Evolutionary conservation across 2,888 invertebrate genomes (phyloP).

Genomic region (Operophtera brumata): DNA sequence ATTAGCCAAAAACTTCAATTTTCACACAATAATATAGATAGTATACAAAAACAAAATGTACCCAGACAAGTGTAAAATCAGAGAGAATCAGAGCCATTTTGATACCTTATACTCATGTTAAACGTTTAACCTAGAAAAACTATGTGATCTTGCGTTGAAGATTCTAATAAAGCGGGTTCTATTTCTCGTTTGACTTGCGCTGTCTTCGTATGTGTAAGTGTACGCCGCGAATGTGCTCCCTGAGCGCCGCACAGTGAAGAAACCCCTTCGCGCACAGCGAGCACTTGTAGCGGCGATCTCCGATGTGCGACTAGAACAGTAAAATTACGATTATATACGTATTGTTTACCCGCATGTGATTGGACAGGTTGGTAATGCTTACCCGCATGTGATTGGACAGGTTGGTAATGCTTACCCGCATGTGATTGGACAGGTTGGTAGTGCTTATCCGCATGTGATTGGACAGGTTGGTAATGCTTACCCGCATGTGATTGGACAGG

Average conservation of each 20-base stretch:
- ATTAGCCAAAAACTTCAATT: no score
- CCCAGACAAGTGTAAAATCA: no score
- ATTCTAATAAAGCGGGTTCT: no score
- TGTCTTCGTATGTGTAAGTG: slow-evolving; percentile 18
- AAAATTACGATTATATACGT: no score
- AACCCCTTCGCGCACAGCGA: slow-evolving; percentile 27
- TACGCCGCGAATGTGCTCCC: slow-evolving; percentile 23
- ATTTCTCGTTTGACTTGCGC: background rate
- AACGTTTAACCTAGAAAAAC: no score
- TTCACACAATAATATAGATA: no score
- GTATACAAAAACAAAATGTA: no score
- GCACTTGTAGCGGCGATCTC: slow-evolving; percentile 31
- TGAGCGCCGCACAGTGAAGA: slow-evolving; percentile 23
- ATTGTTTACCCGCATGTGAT: background rate
- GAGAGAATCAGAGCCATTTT: no score
- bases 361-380: background rate
- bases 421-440: slow-evolving; percentile 21
- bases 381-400: background rate
- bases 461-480: slow-evolving; percentile 26
- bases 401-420: slow-evolving; percentile 17
- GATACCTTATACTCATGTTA: no score
- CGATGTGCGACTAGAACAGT: slow-evolving; percentile 25
- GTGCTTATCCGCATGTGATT: no score
- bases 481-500: background rate
- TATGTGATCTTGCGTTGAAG: no score